Base-by-base conservation (phyloP, 2,888 invertebrate species). In the Drosophila hamatofila region DNA sequence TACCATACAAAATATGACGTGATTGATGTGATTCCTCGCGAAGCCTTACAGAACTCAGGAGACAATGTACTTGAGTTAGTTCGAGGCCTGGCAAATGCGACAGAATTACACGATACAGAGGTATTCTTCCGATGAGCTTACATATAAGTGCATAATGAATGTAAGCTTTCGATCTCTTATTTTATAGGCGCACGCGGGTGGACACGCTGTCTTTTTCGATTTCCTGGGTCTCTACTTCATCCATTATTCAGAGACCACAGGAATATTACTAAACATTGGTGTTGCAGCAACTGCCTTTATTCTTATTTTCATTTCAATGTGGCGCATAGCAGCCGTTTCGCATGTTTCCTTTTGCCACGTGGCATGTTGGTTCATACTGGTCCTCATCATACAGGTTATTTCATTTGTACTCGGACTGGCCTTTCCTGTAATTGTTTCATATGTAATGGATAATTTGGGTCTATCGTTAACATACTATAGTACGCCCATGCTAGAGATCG, bases 1-100 rank as follows among this genome's bases (percentile, higher is more conserved):
- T 97, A 96, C 92, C 96, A 96, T 92, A 97, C 97, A 0, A 94
- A 94, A 49, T 95, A 95, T 92, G 97, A 97, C 91, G 91, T 88
- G 21, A 94, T 94, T 0, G 93, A 94, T 2, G 92, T 94, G 7
- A 94, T 97, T 23, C 93, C 94, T 23, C 90, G 94, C 0, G 96
- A 96, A 1, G 95, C 96, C 8, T 88, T 96, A 27, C 97, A 97
- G 90, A 93, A 94, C 80, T 95, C 95, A 8, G 97, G 96, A 0
- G 95, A 96, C 67, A 96, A 96, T 93, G 89, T 96, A n/a, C 91
- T 96, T 42, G 93, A 93, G 0, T 89, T 96, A 0, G 90, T 95
- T 0, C 79, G 90, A 1, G 93, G 92, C 0, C 77, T 94, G 16
- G 94, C 94, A 0, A 93, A 94, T 67, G 91, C 92, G 9, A 80